A percentile compares a stretch with the other conserved stretches of the same genome.
Evolutionary conservation across 2,797 vertebrate genomes (phyloP).

Genomic region (Pseudochromis fuscus): DNA sequence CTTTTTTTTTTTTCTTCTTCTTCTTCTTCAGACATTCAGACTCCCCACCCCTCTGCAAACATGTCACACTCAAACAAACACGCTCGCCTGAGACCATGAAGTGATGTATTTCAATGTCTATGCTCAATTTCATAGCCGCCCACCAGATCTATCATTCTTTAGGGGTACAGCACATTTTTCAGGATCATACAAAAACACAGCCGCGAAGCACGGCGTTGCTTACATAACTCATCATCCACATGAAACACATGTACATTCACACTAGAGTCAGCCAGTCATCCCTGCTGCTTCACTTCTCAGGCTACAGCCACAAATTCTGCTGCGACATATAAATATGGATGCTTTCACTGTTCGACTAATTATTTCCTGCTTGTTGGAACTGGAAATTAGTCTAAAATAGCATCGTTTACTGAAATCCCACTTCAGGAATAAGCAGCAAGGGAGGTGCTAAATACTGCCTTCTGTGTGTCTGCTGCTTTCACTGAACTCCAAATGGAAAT

Average conservation of each 20-base stretch:
- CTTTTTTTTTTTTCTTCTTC: constrained; percentile 29
- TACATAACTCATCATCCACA: constrained; percentile 72
- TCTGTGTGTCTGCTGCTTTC: constrained; percentile 50
- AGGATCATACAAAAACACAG: constrained; percentile 56
- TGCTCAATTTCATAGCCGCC: constrained; percentile 67
- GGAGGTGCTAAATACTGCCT: constrained; percentile 54
- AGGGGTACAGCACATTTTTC: constrained; percentile 58
- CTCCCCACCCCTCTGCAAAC: constrained; percentile 71
- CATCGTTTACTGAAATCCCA: constrained; percentile 66
- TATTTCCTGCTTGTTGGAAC: constrained; percentile 58
- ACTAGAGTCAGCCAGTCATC: constrained; percentile 50
- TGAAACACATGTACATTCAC: constrained; percentile 66
- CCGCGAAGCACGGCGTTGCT: constrained; percentile 51
- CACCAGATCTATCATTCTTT: constrained; percentile 59
- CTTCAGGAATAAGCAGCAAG: constrained; percentile 59
- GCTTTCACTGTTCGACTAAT: constrained; percentile 65
- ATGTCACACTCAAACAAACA: constrained; percentile 80
- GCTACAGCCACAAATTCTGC: constrained; percentile 36
- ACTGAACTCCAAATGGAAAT: constrained; percentile 49
- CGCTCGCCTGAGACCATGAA: constrained; percentile 57
- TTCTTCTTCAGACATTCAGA: constrained; percentile 50
- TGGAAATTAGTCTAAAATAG: constrained; percentile 70
- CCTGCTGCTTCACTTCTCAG: constrained; percentile 53
- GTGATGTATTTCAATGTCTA: constrained; percentile 68
- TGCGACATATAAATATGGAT: constrained; percentile 61